A percentile compares a stretch with the other conserved stretches of the same genome.
phyloP scores from a whole-genome alignment of 2,888 invertebrate genomes.

The Rosalia funebris region DNA sequence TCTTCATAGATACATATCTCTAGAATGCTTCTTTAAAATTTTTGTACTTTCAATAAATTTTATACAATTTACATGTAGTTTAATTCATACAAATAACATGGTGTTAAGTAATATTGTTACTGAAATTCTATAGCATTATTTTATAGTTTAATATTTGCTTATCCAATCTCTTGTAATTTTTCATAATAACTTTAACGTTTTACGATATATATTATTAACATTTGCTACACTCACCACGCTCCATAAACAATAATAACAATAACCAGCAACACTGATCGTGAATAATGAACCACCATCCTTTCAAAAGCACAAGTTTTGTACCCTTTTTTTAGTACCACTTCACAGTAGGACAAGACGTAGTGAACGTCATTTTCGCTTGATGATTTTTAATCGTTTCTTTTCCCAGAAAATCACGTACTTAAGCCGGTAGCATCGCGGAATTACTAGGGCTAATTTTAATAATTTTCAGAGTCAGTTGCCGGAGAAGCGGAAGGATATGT shows the following conservation, averaged over 20 bases:
- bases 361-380: background rate
- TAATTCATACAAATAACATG: too few species aligned
- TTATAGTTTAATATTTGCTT: too few species aligned
- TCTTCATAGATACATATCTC: too few species aligned
- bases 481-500: background rate
- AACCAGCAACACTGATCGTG: constrained; percentile 38
- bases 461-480: constrained; percentile 1
- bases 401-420: constrained; percentile 8
- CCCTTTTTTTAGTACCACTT: constrained; percentile 29
- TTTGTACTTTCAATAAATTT: too few species aligned
- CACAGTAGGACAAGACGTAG: constrained; percentile 10
- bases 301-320: constrained; percentile 39
- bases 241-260: constrained; percentile 35
- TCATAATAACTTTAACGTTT: too few species aligned
- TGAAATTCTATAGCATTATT: too few species aligned
- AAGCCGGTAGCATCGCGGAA: constrained; percentile 2
- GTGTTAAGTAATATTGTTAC: too few species aligned
- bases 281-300: constrained; percentile 41
- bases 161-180: too few species aligned
- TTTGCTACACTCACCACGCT: constrained; percentile 42
- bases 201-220: too few species aligned
- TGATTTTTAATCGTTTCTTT: background rate
- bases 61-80: too few species aligned
- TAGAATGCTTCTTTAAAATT: too few species aligned
- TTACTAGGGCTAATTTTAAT: constrained; percentile 1